Conservation (phyloP, 2,113 vertebrate genomes). For the Thalassarche chlororhynchos region DNA sequence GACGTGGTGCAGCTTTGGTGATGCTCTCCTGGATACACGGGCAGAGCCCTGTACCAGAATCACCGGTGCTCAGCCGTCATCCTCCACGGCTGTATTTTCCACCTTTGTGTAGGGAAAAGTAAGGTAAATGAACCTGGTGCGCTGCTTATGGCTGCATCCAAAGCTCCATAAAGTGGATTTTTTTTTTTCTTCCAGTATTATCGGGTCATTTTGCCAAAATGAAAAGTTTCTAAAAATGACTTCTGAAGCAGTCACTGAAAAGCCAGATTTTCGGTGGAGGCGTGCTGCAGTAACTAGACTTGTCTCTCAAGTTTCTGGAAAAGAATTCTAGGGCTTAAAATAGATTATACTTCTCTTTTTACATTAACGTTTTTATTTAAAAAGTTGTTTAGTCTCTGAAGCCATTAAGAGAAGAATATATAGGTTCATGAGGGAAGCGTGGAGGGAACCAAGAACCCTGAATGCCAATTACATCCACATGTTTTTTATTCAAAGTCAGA, state of each 20-base stretch:
- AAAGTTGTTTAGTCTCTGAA: neutral
- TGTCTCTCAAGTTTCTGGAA: neutral
- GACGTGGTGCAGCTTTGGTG: neutral
- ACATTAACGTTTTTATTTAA: neutral
- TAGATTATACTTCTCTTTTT: neutral
- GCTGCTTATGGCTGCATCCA: neutral
- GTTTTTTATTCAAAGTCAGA: neutral
- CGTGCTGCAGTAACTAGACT: neutral
- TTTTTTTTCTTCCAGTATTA: too few relatives aligned
- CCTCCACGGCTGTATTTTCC: neutral
- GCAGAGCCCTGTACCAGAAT: neutral
- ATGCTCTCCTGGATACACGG: fast-evolving
- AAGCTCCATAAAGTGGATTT: neutral
- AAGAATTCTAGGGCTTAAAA: neutral
- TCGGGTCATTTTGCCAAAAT: neutral
- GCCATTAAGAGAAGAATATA: neutral
- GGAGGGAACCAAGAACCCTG: fast-evolving
- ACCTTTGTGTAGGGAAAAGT: neutral
- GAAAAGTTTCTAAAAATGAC: neutral
- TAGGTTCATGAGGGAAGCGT: neutral
- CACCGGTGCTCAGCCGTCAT: neutral
- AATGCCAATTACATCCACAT: fast-evolving
- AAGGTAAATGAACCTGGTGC: neutral
- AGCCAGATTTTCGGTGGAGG: neutral
- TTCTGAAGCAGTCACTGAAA: neutral